Conservation (phyloP, 2,113 vertebrate species). For the Eclectus roratus region DNA sequence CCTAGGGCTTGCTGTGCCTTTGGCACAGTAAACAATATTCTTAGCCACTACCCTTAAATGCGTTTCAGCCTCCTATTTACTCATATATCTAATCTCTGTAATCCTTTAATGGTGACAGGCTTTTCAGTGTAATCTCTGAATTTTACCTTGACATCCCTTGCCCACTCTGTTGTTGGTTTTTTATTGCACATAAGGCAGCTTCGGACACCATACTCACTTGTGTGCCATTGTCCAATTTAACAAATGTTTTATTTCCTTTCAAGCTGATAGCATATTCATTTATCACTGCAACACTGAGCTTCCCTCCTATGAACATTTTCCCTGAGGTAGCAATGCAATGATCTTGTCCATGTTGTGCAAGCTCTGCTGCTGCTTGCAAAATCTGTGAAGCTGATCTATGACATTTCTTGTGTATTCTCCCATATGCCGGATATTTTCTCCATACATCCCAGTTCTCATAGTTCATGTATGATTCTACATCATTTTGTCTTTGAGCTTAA, state of each 20-base stretch:
- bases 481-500: neutral
- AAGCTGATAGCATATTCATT: neutral
- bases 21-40: neutral
- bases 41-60: neutral
- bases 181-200: neutral
- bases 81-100: neutral
- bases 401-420: neutral
- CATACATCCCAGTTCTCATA: neutral
- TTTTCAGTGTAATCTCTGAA: neutral
- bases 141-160: neutral
- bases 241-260: neutral
- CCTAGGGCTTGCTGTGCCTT: neutral
- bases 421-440: neutral
- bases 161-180: neutral
- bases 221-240: neutral
- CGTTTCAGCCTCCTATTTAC: neutral
- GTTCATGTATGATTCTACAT: neutral
- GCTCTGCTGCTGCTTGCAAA: neutral
- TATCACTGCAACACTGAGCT: neutral
- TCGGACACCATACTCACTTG: neutral
- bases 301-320: neutral
- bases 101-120: neutral
- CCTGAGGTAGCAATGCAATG: neutral
- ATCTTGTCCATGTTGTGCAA: rapidly evolving
- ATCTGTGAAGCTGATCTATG: neutral